Evolutionary conservation across 2,797 vertebrate genomes (phyloP).

Genomic region (Apogon hyalosoma): DNA sequence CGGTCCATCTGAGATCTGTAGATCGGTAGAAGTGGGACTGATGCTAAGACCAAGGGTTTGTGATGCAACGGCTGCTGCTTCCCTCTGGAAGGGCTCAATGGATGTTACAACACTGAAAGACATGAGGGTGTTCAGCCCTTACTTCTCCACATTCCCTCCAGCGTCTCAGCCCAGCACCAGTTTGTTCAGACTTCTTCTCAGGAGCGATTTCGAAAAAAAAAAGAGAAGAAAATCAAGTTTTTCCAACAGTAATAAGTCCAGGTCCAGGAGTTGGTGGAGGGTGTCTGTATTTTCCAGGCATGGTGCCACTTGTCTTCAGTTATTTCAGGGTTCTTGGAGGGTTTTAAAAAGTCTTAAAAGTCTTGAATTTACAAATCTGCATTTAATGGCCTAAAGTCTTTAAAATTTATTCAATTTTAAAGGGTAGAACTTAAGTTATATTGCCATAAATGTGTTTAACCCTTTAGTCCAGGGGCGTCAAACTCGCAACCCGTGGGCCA

Average conservation of each 20-base stretch:
- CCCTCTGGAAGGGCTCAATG: background rate
- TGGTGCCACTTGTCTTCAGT: no score
- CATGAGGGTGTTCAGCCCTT: background rate
- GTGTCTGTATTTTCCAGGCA: background rate
- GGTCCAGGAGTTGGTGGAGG: background rate
- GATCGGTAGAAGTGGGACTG: no score
- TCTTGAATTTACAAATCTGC: no score
- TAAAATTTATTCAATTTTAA: no score
- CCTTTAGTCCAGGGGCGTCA: no score
- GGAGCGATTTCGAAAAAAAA: constrained; percentile 11
- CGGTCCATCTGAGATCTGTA: no score
- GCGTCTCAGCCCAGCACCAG: background rate
- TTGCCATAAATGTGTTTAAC: no score
- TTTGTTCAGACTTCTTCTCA: constrained; percentile 14
- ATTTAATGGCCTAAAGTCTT: no score
- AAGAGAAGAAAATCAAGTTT: constrained; percentile 2
- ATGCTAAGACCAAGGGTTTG: background rate
- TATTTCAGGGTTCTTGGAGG: no score
- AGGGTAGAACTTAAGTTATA: no score
- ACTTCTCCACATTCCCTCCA: constrained; percentile 2
- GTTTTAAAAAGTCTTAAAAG: no score
- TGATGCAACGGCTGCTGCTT: background rate
- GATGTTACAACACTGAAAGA: constrained; percentile 7
- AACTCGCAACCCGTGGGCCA: no score
- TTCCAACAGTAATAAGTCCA: background rate